Conservation (phyloP, 2,888 invertebrate species). For the Caenorhabditis wallacei region DNA sequence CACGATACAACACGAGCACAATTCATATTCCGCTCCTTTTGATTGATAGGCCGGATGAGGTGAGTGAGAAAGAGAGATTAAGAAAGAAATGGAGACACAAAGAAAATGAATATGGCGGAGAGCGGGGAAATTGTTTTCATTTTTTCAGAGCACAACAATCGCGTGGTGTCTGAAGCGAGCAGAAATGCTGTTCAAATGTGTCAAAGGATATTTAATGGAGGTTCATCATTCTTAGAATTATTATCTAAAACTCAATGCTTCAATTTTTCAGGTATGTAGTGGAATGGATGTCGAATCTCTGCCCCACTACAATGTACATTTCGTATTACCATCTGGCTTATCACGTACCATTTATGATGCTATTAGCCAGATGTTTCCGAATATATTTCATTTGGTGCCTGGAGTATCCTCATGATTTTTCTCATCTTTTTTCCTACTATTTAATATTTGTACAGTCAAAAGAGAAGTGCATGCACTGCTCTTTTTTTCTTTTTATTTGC, state of each 20-base stretch:
- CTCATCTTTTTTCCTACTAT: slow-evolving; percentile 16
- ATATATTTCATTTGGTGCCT: slow-evolving; percentile 87
- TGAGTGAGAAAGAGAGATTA: slow-evolving; percentile 83
- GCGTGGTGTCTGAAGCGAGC: slow-evolving; percentile 97
- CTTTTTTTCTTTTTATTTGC: slow-evolving; percentile 32
- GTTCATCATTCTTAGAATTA: not conserved
- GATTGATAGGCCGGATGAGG: slow-evolving; percentile 95
- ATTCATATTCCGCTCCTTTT: slow-evolving; percentile 94
- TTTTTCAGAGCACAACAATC: slow-evolving; percentile 88
- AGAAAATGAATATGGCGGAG: not conserved
- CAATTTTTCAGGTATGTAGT: slow-evolving; percentile 71
- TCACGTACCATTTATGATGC: slow-evolving; percentile 85
- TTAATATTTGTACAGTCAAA: slow-evolving; percentile 40
- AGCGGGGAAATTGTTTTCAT: slow-evolving; percentile 22
- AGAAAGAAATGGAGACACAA: not conserved
- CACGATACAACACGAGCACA: slow-evolving; percentile 94
- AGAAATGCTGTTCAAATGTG: slow-evolving; percentile 97
- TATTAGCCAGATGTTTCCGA: slow-evolving; percentile 92
- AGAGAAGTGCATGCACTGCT: slow-evolving; percentile 16
- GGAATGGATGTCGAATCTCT: slow-evolving; percentile 71
- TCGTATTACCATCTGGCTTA: slow-evolving; percentile 91
- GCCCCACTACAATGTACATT: slow-evolving; percentile 90
- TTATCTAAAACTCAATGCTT: not conserved
- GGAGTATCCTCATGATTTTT: slow-evolving; percentile 57
- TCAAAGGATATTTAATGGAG: slow-evolving; percentile 97